phyloP scores from a whole-genome alignment of 2,797 vertebrate species.

The Pempheris klunzingeri region DNA sequence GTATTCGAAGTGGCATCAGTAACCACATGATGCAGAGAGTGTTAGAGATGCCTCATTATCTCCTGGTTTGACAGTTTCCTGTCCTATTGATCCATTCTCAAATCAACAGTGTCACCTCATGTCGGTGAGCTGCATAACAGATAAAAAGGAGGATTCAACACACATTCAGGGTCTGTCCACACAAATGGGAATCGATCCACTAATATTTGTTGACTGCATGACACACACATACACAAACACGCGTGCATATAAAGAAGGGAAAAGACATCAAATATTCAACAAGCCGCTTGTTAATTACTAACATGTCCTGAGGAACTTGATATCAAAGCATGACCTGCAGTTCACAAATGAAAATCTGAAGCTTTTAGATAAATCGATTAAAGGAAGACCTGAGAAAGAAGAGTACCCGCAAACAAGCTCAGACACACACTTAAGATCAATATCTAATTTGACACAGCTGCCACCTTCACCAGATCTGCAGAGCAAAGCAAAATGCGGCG shows the following conservation, averaged over 20 bases:
- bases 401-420: constrained; percentile 4
- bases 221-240: constrained; percentile 16
- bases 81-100: constrained; percentile 54
- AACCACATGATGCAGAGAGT: not conserved
- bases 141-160: constrained; percentile 27
- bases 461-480: constrained; percentile 67
- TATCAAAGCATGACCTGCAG: constrained; percentile 36
- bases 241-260: constrained; percentile 6
- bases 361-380: constrained; percentile 40
- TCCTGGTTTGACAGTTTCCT: constrained; percentile 29
- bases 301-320: constrained; percentile 12
- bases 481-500: constrained; percentile 46
- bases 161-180: constrained; percentile 20
- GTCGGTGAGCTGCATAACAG: constrained; percentile 33
- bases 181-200: constrained; percentile 50
- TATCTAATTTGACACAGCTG: constrained; percentile 64
- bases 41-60: constrained; percentile 20
- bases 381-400: constrained; percentile 1
- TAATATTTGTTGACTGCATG: constrained; percentile 40
- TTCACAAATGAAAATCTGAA: constrained; percentile 28
- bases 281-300: constrained; percentile 19
- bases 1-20: constrained; percentile 8
- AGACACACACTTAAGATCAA: constrained; percentile 57
- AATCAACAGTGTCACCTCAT: constrained; percentile 50
- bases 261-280: constrained; percentile 37